Evolutionary conservation across 2,888 invertebrate species (phyloP).

Genomic region (Lycia hirtaria): DNA sequence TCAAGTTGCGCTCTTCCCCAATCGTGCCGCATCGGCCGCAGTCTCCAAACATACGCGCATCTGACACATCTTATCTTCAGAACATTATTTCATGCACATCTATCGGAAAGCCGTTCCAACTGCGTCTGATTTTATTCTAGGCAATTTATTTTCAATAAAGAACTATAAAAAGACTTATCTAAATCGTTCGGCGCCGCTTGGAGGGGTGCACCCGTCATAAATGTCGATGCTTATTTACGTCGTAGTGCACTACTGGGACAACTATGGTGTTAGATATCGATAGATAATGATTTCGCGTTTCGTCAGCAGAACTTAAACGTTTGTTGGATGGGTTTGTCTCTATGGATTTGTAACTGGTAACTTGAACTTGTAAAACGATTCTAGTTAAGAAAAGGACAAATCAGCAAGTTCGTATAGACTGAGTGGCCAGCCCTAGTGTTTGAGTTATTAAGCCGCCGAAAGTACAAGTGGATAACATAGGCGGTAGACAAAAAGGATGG

Average conservation of each 20-base stretch:
- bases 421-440: no score
- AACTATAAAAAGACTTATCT: constrained; percentile 86
- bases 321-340: constrained; percentile 6
- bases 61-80: constrained; percentile 75
- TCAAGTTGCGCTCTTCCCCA: constrained; percentile 48
- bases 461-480: no score
- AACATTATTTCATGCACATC: constrained; percentile 83
- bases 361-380: not conserved
- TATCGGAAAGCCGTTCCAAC: constrained; percentile 84
- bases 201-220: constrained; percentile 78
- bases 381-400: no score
- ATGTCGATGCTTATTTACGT: constrained; percentile 80
- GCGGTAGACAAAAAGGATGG: no score
- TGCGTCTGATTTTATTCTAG: constrained; percentile 84
- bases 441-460: no score
- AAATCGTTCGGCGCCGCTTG: constrained; percentile 76
- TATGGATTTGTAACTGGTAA: constrained; percentile 12
- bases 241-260: constrained; percentile 64
- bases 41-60: constrained; percentile 67
- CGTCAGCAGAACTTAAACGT: not conserved
- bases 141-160: constrained; percentile 86
- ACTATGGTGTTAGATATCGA: constrained; percentile 42
- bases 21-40: constrained; percentile 45
- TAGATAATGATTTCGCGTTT: constrained; percentile 22
- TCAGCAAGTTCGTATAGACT: no score